Evolutionary conservation across 2,888 invertebrate species (phyloP), one percentile per base, ranked within the genome.

Genomic region (Steinernema hermaphroditum): DNA sequence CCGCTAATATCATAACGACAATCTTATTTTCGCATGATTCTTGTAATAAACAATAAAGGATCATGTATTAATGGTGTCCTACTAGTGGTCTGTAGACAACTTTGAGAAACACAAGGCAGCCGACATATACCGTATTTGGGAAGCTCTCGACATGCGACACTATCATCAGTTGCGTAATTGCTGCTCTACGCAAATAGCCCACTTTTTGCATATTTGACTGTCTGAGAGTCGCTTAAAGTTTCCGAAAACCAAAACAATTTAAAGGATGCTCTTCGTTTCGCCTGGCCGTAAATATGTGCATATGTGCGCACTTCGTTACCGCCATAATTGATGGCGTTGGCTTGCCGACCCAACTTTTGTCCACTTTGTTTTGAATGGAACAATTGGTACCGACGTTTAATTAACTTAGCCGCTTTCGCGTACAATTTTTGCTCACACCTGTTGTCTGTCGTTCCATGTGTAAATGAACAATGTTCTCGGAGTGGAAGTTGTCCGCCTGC

Each of bases 1-100:
- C 1, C 73, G 80, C 71, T 80, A 70, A 72, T 43, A 32, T 62
- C 62, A 32, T 29, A 54, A 62, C 46, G 6, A 46, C 6, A 46
- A 62, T 32, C 32, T 32, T 27, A 62, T 62, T 62, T 29, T 32
- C 32, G 1, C n/a, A 62, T 6, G n/a, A 4, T 62, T 62, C 27
- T 16, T 62, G 29, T 14, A 62, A 62, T 62, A 29, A 62, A 62
- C 62, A 29, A 34, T 27, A 62, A 62, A 29, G 4, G 29, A 12
- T 8, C 37, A 37, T 8, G 37, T 37, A 12, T n/a, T n/a, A n/a
- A n/a, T n/a, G n/a, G n/a, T n/a, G n/a, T n/a, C n/a, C n/a, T n/a
- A n/a, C n/a, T n/a, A n/a, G n/a, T n/a, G n/a, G n/a, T n/a, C n/a
- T n/a, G n/a, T n/a, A n/a, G n/a, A n/a, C n/a, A n/a, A n/a, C n/a